phyloP scores from a whole-genome alignment of 1,140 invertebrate genomes.

The Drosophila sucinea region DNA sequence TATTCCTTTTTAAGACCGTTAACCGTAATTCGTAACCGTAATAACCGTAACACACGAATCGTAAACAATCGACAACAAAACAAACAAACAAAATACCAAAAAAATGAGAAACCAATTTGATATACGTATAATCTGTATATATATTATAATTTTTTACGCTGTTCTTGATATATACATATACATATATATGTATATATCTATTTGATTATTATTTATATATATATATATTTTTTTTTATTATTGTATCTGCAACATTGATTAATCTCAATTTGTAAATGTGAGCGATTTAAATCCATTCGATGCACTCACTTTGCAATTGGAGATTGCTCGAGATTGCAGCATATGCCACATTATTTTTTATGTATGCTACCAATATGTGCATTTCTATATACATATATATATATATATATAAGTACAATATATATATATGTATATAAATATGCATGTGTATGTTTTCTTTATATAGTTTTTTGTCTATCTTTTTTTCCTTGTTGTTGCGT shows the following conservation, averaged over 20 bases:
- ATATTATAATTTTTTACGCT: background rate
- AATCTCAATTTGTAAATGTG: constrained; percentile 84
- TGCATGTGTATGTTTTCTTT: constrained; percentile 30
- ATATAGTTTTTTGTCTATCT: constrained; percentile 17
- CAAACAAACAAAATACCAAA: background rate
- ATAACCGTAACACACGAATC: too few relatives aligned
- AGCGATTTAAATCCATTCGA: constrained; percentile 69
- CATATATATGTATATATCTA: background rate
- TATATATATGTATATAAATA: constrained; percentile 28
- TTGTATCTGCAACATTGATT: constrained; percentile 76
- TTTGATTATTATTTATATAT: constrained; percentile 8
- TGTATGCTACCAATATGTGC: constrained; percentile 40
- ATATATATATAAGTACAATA: constrained; percentile 20
- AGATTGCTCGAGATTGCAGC: constrained; percentile 82
- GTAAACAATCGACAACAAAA: background rate
- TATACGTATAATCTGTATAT: background rate
- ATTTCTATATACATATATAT: constrained; percentile 78
- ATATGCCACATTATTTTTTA: constrained; percentile 76
- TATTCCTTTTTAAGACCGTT: too few relatives aligned
- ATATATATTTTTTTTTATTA: constrained; percentile 11
- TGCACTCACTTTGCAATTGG: constrained; percentile 83
- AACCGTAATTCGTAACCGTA: too few relatives aligned
- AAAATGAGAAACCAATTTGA: background rate
- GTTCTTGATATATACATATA: background rate
- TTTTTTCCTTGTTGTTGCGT: constrained; percentile 29